These are phyloP conservation scores for Hydrocynus forskahlii DNA, from an alignment of 2,797 vertebrate genomes.

Conservation along the genomic window DNA sequence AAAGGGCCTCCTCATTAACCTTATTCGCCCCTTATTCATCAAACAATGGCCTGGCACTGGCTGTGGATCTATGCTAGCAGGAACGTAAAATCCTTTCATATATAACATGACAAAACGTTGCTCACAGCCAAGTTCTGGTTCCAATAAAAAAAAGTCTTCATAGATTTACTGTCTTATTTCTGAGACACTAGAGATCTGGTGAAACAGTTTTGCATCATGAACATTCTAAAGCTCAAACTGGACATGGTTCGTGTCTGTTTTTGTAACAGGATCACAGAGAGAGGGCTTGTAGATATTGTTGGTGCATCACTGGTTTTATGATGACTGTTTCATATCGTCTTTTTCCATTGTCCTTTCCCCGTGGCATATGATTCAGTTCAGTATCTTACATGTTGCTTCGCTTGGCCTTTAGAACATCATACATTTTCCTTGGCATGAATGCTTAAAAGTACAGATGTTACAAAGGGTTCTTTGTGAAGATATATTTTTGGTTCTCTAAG, in stretches of 20 bases:
- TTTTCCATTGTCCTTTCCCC: background rate
- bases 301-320: slow-evolving; percentile 6
- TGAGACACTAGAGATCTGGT: background rate
- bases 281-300: background rate
- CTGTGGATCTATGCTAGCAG: background rate
- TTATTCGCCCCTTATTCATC: slow-evolving; percentile 6
- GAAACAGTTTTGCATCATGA: slow-evolving; percentile 12
- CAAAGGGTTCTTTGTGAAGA: no score
- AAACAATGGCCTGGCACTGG: slow-evolving; percentile 20
- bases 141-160: slow-evolving; percentile 35
- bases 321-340: background rate
- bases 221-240: slow-evolving; percentile 15
- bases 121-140: slow-evolving; percentile 32
- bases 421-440: background rate
- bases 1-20: slow-evolving; percentile 42
- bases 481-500: no score
- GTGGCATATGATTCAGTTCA: background rate
- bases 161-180: slow-evolving; percentile 39
- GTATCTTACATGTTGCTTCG: background rate
- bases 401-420: background rate
- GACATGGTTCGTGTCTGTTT: slow-evolving; percentile 11
- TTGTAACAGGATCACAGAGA: background rate
- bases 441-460: no score
- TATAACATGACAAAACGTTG: slow-evolving; percentile 17
- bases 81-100: slow-evolving; percentile 1